Evolutionary conservation across 2,888 invertebrate species (phyloP).

Genomic region (Eudemis profundana): DNA sequence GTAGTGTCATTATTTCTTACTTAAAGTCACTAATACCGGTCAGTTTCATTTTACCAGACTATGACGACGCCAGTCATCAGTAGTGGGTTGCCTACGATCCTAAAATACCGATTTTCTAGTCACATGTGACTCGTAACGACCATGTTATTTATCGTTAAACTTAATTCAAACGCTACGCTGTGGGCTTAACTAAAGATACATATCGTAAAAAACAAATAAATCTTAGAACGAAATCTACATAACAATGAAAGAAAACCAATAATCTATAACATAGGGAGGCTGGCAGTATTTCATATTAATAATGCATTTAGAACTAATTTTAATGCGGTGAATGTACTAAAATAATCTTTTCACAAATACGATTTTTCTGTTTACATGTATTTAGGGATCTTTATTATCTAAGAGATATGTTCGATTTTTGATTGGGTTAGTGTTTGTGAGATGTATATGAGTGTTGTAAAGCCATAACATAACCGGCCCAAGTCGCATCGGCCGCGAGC

Average conservation of each 20-base stretch:
- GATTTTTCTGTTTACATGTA: slow-evolving; percentile 46
- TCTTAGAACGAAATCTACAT: slow-evolving; percentile 65
- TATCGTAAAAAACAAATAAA: slow-evolving; percentile 64
- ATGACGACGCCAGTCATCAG: background rate
- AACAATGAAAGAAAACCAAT: slow-evolving; percentile 75
- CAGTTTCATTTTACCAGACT: background rate
- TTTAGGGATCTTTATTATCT: background rate
- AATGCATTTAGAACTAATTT: slow-evolving; percentile 72
- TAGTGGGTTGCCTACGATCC: background rate
- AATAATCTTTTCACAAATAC: slow-evolving; percentile 58
- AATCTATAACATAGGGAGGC: slow-evolving; percentile 77
- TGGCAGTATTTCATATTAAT: slow-evolving; percentile 81
- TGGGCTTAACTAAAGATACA: slow-evolving; percentile 45
- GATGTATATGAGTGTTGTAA: slow-evolving; percentile 29
- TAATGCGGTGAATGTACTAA: slow-evolving; percentile 64
- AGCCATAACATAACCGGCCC: slow-evolving; percentile 50
- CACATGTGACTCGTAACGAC: slow-evolving; percentile 22
- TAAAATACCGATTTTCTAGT: slow-evolving; percentile 1
- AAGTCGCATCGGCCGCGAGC: slow-evolving; percentile 59
- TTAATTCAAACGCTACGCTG: slow-evolving; percentile 27
- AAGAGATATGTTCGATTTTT: slow-evolving; percentile 41
- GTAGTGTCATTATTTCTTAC: background rate
- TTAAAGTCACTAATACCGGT: background rate
- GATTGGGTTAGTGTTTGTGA: slow-evolving; percentile 46
- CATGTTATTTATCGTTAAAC: slow-evolving; percentile 38